A percentile compares a stretch with the other conserved stretches of the same genome.
phyloP scores from a whole-genome alignment of 37 sponge, comb jelly and placozoan genomes.

The Ephydatia muelleri region DNA sequence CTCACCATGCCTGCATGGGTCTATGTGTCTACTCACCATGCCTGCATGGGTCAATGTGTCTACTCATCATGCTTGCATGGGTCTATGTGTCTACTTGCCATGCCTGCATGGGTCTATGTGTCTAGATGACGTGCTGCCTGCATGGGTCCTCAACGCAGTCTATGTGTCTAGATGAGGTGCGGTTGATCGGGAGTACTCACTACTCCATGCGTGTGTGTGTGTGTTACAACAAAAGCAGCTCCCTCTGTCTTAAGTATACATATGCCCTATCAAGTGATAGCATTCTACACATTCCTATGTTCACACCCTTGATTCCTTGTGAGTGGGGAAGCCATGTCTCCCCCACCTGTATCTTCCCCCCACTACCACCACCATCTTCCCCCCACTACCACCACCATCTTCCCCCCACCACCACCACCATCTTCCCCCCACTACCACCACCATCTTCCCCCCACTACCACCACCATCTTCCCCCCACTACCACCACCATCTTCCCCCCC shows the following conservation, averaged over 20 bases:
- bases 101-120: too few species aligned
- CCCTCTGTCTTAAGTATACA: background rate
- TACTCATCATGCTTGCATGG: too few species aligned
- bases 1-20: too few species aligned
- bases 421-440: conserved; percentile 3
- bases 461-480: conserved; percentile 19
- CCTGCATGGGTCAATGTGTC: too few species aligned
- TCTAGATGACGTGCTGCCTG: too few species aligned
- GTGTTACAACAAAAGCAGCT: background rate
- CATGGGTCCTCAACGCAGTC: too few species aligned
- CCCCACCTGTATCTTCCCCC: conserved; percentile 1
- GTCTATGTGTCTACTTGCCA: too few species aligned
- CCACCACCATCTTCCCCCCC: conserved; percentile 27
- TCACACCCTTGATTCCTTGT: background rate
- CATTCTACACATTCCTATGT: background rate
- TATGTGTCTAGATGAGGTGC: background rate
- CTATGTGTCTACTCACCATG: too few species aligned
- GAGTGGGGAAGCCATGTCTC: conserved; percentile 2
- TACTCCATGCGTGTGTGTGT: too few species aligned
- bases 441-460: conserved; percentile 15
- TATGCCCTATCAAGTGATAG: background rate
- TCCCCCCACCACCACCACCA: background rate
- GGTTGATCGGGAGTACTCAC: background rate
- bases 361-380: background rate
- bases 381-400: background rate